Evolutionary conservation across 1,140 invertebrate species (phyloP), one percentile per base, ranked within the genome.

Genomic region (Centruroides vittatus): DNA sequence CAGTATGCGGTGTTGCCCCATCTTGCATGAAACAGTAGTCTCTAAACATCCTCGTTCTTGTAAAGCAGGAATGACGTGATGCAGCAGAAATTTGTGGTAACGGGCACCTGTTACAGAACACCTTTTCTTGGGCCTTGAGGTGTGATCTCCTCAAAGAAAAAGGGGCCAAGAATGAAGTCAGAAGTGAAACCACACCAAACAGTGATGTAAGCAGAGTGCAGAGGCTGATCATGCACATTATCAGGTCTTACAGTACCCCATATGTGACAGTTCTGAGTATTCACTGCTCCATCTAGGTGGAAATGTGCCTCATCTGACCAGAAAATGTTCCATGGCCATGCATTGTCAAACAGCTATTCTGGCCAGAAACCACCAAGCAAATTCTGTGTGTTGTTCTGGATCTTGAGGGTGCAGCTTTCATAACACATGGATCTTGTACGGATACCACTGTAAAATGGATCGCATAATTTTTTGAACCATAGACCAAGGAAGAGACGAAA

Each of bases 21-120:
- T 61, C 55, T 57, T 57, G 49, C 50, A 47, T 61, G 49, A 57
- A 61, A 57, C 55, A 54, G 50, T 57, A 35, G 23, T 57, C 41
- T 61, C n/a, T 13, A 61, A 57, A 52, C 49, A 56, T 48, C 41
- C 8, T 2, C 46, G 41, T 60, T 60, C 34, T 47, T 53, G 11
- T 51, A 61, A 61, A 12, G 48, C 55, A 41, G 36, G 55, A 57
- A 57, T 51, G 23, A 57, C 13, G 4, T 53, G 47, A n/a, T 57
- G 49, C 46, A 3, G 54, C 47, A 61, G 36, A 9, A 57, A 35
- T 61, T 57, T 35, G 47, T 35, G 10, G 35, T 61, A 8, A 41
- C 8, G 3, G 41, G 23, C 23, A 23, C 2, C 23, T 23, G 36
- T 58, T 8, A 57, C 54, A 48, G 41, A 51, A n/a, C 35, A 59